Base-by-base conservation (phyloP, 1,140 invertebrate genomes). In the Megathymus violae region DNA sequence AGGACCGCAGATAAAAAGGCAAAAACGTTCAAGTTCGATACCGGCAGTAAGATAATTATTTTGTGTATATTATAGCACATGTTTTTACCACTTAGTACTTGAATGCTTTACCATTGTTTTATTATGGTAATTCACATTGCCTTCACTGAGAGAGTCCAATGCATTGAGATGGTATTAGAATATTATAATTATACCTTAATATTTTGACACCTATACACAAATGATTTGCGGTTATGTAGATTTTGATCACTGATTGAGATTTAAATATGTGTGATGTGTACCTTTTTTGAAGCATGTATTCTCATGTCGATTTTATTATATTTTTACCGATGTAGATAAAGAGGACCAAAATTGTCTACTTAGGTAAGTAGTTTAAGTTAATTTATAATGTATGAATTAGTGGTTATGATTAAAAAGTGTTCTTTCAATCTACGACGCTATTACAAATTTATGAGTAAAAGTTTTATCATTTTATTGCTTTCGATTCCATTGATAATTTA, bases 1-100 rank as follows among this genome's bases (percentile, higher is more conserved):
- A 82, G 91, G 87, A 91, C 87, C 40, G 69, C 88, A 61, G 89
- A 92, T 81, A 91, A 91, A 91, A 91, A 91, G 81, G 70, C 82
- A 75, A 92, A 93, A 91, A 88, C 91, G 59, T 92, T 93, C 85
- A 89, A 89, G 90, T 93, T 93, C 85, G 92, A 93, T 92, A 92
- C 92, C 74, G 92, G 87, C 87, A 91, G 89, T 91, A 89, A 89
- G 87, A 74, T 69, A 74, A 70, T 77, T 72, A 64, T 64, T 67
- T 69, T 56, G 67, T 74, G 66, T 74, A 76, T 63, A 64, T 68
- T 73, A 62, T 60, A 70, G 82, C 82, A 86, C 83, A 74, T 67
- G 73, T 74, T 66, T 67, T 56, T 69, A 58, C 51, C 60, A 64
- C 52, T 65, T 69, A 64, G 63, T 89, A 68, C 69, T 71, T 61